These are phyloP conservation scores for Macrobrachium nipponense DNA, from an alignment of 1,140 invertebrate species.

Conservation along the genomic window DNA sequence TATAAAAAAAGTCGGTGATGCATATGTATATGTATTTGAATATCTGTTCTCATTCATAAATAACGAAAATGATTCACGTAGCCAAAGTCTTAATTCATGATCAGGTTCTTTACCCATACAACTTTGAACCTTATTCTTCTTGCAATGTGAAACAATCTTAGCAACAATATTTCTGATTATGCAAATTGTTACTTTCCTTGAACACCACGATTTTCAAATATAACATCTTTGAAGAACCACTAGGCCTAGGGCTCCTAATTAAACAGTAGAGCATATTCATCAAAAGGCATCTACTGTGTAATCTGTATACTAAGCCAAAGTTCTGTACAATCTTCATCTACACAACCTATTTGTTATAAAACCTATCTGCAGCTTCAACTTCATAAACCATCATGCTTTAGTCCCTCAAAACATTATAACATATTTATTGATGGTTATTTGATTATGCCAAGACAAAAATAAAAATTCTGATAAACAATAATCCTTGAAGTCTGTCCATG, in stretches of 20 bases:
- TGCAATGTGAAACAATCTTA: constrained; percentile 23
- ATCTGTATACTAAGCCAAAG: constrained; percentile 60
- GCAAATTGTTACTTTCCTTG: constrained; percentile 13
- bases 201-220: neutral
- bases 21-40: neutral
- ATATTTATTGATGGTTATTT: neutral
- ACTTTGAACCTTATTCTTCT: neutral
- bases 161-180: constrained; percentile 19
- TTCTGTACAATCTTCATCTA: constrained; percentile 22
- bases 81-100: neutral
- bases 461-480: too few relatives aligned
- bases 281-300: constrained; percentile 58
- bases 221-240: constrained; percentile 11
- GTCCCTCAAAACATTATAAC: neutral
- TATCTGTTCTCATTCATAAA: constrained; percentile 9
- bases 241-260: constrained; percentile 59
- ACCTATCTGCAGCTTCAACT: neutral
- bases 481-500: too few relatives aligned
- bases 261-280: constrained; percentile 54
- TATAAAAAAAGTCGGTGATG: constrained; percentile 32
- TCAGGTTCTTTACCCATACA: neutral
- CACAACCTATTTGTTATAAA: constrained; percentile 14
- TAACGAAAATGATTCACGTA: neutral
- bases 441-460: too few relatives aligned
- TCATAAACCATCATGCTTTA: neutral